These are phyloP conservation scores for Limnodromus scolopaceus DNA, from an alignment of 2,797 vertebrate genomes.

Conservation along the genomic window DNA sequence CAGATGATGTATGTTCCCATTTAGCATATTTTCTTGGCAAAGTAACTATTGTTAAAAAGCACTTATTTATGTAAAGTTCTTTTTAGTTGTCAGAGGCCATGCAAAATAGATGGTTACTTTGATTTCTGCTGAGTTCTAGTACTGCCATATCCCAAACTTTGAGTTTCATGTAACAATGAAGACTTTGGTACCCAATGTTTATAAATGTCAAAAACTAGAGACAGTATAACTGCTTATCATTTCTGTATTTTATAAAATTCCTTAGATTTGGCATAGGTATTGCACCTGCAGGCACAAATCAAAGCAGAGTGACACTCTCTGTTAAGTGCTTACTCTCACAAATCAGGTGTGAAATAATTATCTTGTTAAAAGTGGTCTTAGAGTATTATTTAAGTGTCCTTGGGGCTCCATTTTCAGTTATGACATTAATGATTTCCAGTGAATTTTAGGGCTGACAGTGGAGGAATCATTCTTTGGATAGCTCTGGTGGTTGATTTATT, in stretches of 20 bases:
- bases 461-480: not conserved
- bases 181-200: not conserved
- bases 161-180: not conserved
- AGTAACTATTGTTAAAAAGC: not conserved
- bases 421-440: not conserved
- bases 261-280: not conserved
- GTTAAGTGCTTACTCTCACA: not conserved
- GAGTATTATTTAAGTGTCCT: not conserved
- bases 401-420: not conserved
- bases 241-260: not conserved
- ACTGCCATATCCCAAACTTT: not conserved
- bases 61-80: not conserved
- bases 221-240: not conserved
- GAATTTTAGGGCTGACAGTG: not conserved
- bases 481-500: not conserved
- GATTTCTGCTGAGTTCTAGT: not conserved
- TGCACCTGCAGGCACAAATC: not conserved
- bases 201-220: not conserved
- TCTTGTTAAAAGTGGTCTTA: not conserved
- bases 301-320: not conserved
- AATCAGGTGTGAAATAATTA: conserved; percentile 15
- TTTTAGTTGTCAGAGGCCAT: not conserved
- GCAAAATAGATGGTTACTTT: not conserved
- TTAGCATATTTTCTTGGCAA: not conserved
- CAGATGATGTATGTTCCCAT: not conserved